Evolutionary conservation across 2,113 vertebrate species (phyloP), one percentile per base, ranked within the genome.

Genomic region (Hemiscyllium ocellatum): DNA sequence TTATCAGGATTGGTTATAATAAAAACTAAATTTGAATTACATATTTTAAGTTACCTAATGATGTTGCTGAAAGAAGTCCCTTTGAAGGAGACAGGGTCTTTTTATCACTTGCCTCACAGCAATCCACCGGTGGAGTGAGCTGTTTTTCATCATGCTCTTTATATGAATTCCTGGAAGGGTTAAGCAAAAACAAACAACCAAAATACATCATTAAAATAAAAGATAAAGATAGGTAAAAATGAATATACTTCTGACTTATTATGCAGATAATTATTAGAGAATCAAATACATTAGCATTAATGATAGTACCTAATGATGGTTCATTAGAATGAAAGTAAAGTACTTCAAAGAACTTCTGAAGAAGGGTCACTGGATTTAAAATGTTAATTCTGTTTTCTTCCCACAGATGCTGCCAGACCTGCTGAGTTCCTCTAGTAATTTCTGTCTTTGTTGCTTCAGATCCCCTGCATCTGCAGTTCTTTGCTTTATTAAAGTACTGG

Each of bases 101-200:
- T 95, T 97, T 97, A 96, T 97, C 96, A 97, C 97, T 97, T 97
- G 98, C 96, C 96, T 98, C 95, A 97, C 97, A 80, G 29, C 95
- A 97, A 95, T 97, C 97, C 96, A 98, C 98, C 96, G 98, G 98
- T 29, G 98, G 98, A 95, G 98, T 97, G 95, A 99, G 96, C 96
- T 99, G 99, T 97, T 98, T 98, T 96, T 98, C 98, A 61, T 99
- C 98, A 66, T 99, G 99, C 95, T 99, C 98, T 72, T 98, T 98
- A 97, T 98, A 98, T 91, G 98, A 98, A 29, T 99, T 97, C 98
- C 99, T 99, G 96, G 86, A 97, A 97, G 26, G 42, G 26, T 96
- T 83, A 97, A 97, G 66, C 22, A 17, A 69, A 22, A 95, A 72
- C 8, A 94, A 13, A 70, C 91, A 94, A 61, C 56, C 56, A 61